These are phyloP conservation scores for Ganaspis sp. DNA, from an alignment of 1,140 invertebrate species.

Conservation along the genomic window DNA sequence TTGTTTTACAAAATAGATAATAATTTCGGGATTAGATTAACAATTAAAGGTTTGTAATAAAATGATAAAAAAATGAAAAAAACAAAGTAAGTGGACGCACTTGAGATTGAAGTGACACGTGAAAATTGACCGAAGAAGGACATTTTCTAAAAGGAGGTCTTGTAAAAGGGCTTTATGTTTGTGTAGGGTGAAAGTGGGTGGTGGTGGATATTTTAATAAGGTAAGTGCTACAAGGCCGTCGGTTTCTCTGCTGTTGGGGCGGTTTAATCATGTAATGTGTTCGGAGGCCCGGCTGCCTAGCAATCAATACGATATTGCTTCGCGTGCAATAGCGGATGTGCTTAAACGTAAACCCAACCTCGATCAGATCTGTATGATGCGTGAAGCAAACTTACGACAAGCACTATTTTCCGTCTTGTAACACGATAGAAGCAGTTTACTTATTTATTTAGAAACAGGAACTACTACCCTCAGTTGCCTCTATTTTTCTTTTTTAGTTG, in stretches of 20 bases:
- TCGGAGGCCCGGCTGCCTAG: slow-evolving; percentile 68
- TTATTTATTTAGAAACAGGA: neutral
- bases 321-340: slow-evolving; percentile 67
- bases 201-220: slow-evolving; percentile 76
- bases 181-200: slow-evolving; percentile 61
- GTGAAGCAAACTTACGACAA: slow-evolving; percentile 15
- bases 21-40: neutral
- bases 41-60: neutral
- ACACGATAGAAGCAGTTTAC: neutral
- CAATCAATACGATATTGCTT: slow-evolving; percentile 76
- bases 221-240: slow-evolving; percentile 75
- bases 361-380: slow-evolving; percentile 27
- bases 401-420: neutral
- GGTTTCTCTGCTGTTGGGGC: slow-evolving; percentile 64
- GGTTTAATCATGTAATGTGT: slow-evolving; percentile 78
- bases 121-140: slow-evolving; percentile 3
- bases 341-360: slow-evolving; percentile 66
- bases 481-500: no score
- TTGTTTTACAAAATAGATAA: no score
- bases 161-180: slow-evolving; percentile 49
- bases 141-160: slow-evolving; percentile 47
- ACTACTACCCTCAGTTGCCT: no score
- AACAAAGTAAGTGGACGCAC: neutral
- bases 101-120: slow-evolving; percentile 1
- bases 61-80: neutral